These are phyloP conservation scores for Nasonia vitripennis DNA, from an alignment of 1,140 invertebrate genomes.

Conservation along the genomic window DNA sequence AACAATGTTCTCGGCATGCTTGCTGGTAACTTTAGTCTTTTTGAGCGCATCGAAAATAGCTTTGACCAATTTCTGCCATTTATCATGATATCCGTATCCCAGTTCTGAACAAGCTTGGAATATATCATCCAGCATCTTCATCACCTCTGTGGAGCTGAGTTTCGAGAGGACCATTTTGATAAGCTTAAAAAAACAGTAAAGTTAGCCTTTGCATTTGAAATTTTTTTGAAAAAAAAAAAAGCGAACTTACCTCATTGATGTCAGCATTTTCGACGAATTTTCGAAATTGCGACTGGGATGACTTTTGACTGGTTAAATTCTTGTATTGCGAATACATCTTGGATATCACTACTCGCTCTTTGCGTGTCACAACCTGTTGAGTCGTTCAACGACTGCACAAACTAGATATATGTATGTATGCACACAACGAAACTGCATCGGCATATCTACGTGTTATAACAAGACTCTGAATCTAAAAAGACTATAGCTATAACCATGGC, in stretches of 20 bases:
- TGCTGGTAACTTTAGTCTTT: slow-evolving; percentile 56
- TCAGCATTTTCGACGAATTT: slow-evolving; percentile 54
- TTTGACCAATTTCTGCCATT: slow-evolving; percentile 63
- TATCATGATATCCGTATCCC: slow-evolving; percentile 55
- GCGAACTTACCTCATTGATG: slow-evolving; percentile 49
- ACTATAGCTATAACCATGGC: too few species aligned
- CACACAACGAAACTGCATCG: too few species aligned
- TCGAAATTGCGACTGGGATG: slow-evolving; percentile 30
- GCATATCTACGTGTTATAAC: too few species aligned
- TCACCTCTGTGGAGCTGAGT: slow-evolving; percentile 57
- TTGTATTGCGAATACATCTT: slow-evolving; percentile 41
- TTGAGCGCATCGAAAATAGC: slow-evolving; percentile 55
- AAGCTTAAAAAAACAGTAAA: slow-evolving; percentile 59
- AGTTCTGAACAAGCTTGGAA: slow-evolving; percentile 58
- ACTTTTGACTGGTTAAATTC: slow-evolving; percentile 14
- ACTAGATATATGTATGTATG: too few species aligned
- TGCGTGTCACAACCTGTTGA: not conserved
- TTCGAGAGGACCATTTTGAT: slow-evolving; percentile 54
- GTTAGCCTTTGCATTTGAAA: slow-evolving; percentile 6
- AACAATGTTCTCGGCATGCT: slow-evolving; percentile 60
- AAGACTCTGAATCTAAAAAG: too few species aligned
- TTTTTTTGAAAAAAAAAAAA: not conserved
- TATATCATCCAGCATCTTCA: slow-evolving; percentile 59
- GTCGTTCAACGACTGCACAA: not conserved
- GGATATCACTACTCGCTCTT: not conserved